Conservation (phyloP, 2,888 invertebrate genomes). For the Adelphocoris suturalis region DNA sequence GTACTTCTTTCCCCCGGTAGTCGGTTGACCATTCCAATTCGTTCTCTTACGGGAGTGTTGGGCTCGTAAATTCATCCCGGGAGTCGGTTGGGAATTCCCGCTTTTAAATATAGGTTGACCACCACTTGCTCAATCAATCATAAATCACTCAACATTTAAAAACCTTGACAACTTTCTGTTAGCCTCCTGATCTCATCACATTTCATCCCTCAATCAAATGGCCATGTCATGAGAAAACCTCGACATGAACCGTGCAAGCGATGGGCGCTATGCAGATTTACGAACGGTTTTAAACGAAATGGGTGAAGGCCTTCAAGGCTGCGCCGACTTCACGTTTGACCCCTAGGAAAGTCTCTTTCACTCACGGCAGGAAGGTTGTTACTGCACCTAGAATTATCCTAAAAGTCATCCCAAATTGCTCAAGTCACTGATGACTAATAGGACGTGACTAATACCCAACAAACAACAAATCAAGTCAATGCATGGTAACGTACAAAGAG, state of each 20-base stretch:
- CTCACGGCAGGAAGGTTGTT: slow-evolving; percentile 19
- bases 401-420: slow-evolving; percentile 16
- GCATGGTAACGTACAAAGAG: no score
- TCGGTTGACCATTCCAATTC: no score
- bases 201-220: slow-evolving; percentile 6
- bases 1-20: no score
- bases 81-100: no score
- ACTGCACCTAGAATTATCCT: slow-evolving; percentile 9
- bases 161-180: slow-evolving; percentile 25
- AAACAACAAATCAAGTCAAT: no score
- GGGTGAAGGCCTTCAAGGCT: neutral
- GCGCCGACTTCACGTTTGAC: slow-evolving; percentile 20
- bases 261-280: slow-evolving; percentile 8
- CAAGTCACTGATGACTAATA: neutral
- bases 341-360: slow-evolving; percentile 20
- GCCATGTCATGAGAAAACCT: neutral
- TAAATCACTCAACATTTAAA: no score
- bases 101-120: no score
- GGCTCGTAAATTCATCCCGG: no score
- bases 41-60: no score
- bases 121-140: no score
- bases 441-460: neutral
- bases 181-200: slow-evolving; percentile 7
- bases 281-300: slow-evolving; percentile 3
- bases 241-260: neutral